Base-by-base conservation (phyloP, 1,140 invertebrate genomes). In the Euglossa dilemma region DNA sequence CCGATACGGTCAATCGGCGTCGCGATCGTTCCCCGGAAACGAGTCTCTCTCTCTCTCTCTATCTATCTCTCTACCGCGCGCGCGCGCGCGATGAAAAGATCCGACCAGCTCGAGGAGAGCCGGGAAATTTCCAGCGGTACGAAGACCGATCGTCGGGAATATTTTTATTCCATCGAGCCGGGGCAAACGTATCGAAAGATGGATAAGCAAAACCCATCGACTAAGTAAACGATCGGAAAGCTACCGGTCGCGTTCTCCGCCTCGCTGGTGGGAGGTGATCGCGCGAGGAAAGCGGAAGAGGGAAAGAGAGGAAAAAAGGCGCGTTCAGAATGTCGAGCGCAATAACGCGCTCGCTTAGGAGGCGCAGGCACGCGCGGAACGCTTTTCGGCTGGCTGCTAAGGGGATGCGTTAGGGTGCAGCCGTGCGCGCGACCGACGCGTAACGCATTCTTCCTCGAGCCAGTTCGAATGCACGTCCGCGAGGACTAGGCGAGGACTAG, bases 301-400 rank as follows among this genome's bases (percentile, higher is more conserved):
- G 3, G 28, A 36, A 43, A 23, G 28, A 45, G 20, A 43, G 23
- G 52, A 72, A 66, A 78, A 76, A 56, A 73, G 56, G 80, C 75
- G 71, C 75, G 75, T 72, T 20, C 54, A 59, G 86, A 87, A 87
- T 87, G 86, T 87, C 64, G 75, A 57, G 64, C 64, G 75, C 54
- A 47, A 64, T 70, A 82, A 77, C 69, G 63, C 73, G 73, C 14
- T 57, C 85, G 85, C 45, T 76, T 59, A 61, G 64, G 43, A 45
- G 66, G 63, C 57, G 57, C 59, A 83, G 80, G 85, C 85, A 84
- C 85, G 86, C 80, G 47, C 71, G 85, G 80, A 87, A 87, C 85
- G 85, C 75, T 87, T 81, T 86, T 87, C 75, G 73, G 57, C 50
- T 7, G 8, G 57, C 47, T 64, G 82, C 52, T 57, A 56, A 47